Evolutionary conservation across 1,140 invertebrate species (phyloP), one percentile per base, ranked within the genome.

Genomic region (Drosophila bocqueti): DNA sequence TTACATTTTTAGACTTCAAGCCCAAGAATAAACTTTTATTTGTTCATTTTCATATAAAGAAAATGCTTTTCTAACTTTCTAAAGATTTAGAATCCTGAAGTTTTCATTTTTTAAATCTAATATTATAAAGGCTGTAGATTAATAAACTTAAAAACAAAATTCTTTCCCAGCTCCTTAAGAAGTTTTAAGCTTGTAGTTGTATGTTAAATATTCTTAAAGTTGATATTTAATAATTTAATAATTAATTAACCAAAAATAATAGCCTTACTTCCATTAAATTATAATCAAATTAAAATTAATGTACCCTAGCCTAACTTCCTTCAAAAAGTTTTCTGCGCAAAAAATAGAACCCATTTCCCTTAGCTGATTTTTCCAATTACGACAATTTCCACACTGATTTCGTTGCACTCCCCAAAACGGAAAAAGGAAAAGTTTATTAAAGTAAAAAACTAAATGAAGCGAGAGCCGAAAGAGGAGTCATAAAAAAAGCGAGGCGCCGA

Each of bases 401-500:
- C 7, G 59, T n/a, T 47, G 64, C 47, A 68, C 47, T 68, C 15
- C 21, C 36, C 5, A 15, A 34, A 13, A 34, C 11, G 21, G 31
- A 54, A 29, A 40, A 57, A 40, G 5, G 13, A 29, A 60, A 74
- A 72, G 52, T 76, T 76, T 43, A 66, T 76, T 76, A 65, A 76
- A 66, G 62, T 38, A 38, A 13, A 49, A 54, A 46, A 42, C 3
- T 47, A 42, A 43, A 31, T 7, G 24, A 40, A 55, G 47, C 24
- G 15, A 18, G 36, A 21, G 40, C 21, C 31, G 24, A 76, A 42
- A n/a, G n/a, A 49, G 61, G 21, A 68, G 57, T 40, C 55, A 61
- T 55, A 68, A 77, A 77, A 65, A 66, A 68, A 77, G 47, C 43
- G n/a, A 59, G 69, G 67, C 45, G 43, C 45, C 42, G 36, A 62